These are phyloP conservation scores for Ptyas mucosa DNA, from an alignment of 2,113 vertebrate species.

Conservation along the genomic window DNA sequence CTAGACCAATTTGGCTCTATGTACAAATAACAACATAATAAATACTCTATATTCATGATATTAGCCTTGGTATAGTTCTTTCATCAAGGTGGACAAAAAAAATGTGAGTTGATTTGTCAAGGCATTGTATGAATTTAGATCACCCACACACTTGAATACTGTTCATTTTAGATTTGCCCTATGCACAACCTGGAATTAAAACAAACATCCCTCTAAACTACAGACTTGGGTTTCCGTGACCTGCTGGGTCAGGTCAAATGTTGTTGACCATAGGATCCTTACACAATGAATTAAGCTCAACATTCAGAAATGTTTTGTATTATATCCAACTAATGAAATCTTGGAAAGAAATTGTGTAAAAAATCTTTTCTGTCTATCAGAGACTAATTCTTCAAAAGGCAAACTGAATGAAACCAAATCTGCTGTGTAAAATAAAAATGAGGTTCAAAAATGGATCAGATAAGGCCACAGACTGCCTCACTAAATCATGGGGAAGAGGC, in stretches of 20 bases:
- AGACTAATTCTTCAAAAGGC: not conserved
- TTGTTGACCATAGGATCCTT: not conserved
- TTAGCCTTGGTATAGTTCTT: not conserved
- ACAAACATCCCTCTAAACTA: not conserved
- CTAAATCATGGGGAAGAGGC: not conserved
- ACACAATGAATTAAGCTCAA: not conserved
- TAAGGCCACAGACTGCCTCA: not conserved
- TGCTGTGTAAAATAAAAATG: not conserved
- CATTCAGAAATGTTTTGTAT: not conserved
- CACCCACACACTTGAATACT: not conserved
- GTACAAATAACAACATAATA: not conserved
- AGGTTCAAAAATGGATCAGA: not conserved
- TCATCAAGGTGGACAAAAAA: not conserved
- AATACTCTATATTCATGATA: not conserved
- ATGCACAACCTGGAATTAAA: not conserved
- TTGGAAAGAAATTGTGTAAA: not conserved
- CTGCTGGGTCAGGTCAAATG: not conserved
- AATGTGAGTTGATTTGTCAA: not conserved
- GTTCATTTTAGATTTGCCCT: not conserved
- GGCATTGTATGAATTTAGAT: not conserved
- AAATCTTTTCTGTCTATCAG: not conserved
- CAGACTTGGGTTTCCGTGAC: not conserved
- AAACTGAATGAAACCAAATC: not conserved
- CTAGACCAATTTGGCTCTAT: not conserved
- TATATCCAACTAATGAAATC: not conserved